Evolutionary conservation across 1,140 invertebrate species (phyloP).

Genomic region (Trissolcus basalis): DNA sequence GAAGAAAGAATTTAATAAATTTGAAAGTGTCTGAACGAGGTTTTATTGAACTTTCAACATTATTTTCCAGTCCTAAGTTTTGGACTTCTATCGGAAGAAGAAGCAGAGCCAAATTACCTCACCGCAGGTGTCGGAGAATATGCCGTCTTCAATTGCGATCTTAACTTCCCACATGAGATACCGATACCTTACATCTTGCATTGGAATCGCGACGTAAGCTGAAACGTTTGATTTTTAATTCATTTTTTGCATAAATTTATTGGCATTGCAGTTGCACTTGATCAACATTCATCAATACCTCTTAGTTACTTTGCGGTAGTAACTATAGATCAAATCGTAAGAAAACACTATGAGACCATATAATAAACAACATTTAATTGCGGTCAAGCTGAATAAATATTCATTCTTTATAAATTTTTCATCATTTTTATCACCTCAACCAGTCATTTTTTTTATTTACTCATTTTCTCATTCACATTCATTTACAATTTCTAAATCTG

Average conservation of each 20-base stretch:
- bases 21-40: too few species aligned
- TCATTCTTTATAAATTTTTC: neutral
- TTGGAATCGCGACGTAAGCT: conserved; percentile 93
- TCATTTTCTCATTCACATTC: too few species aligned
- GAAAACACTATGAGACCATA: conserved; percentile 5
- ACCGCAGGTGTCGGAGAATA: conserved; percentile 89
- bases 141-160: conserved; percentile 91
- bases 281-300: conserved; percentile 26
- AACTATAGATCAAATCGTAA: conserved; percentile 42
- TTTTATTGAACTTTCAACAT: neutral
- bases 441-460: too few species aligned
- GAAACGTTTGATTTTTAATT: conserved; percentile 39
- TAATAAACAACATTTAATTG: conserved; percentile 29
- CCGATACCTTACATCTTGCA: conserved; percentile 92
- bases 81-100: conserved; percentile 76
- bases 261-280: conserved; percentile 20
- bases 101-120: conserved; percentile 80
- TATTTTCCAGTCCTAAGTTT: conserved; percentile 66
- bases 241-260: conserved; percentile 25
- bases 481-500: too few species aligned
- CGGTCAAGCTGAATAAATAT: conserved; percentile 1
- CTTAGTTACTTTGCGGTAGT: conserved; percentile 36
- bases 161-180: conserved; percentile 91
- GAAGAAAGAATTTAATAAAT: too few species aligned
- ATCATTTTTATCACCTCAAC: too few species aligned